Conservation (phyloP, 2,797 vertebrate species). For the Pseudochirops cupreus region DNA sequence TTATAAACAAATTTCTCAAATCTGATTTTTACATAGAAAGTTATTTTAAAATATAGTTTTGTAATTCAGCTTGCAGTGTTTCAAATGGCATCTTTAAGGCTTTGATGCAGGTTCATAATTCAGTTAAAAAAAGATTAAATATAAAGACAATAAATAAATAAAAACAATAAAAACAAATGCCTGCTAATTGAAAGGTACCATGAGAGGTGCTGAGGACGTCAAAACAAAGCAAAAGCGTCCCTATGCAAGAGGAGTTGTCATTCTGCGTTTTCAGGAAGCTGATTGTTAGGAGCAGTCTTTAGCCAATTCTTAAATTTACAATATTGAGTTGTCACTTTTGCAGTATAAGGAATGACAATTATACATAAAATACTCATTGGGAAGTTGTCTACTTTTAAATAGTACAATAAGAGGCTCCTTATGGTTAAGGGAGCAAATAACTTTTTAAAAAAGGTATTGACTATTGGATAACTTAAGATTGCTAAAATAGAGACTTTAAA, state of each 20-base stretch:
- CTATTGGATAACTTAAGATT: neutral
- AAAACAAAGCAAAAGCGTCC: neutral
- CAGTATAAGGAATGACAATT: neutral
- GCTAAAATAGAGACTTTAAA: neutral
- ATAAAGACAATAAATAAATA: neutral
- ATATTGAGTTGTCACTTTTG: neutral
- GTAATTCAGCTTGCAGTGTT: neutral
- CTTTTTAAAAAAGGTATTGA: neutral
- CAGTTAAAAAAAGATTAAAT: neutral
- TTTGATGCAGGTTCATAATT: neutral
- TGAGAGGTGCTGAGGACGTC: neutral
- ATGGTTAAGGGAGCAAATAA: neutral
- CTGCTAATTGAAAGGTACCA: neutral
- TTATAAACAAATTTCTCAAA: neutral
- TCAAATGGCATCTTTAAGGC: neutral
- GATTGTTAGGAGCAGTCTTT: neutral
- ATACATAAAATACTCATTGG: neutral
- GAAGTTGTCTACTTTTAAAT: neutral
- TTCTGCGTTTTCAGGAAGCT: neutral
- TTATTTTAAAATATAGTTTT: neutral
- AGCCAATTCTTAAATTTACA: neutral
- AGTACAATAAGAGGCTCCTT: neutral
- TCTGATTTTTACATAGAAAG: neutral
- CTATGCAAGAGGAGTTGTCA: neutral
- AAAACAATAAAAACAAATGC: neutral